These are phyloP conservation scores for Zosterops lateralis DNA, from an alignment of 2,113 vertebrate species.

Conservation along the genomic window DNA sequence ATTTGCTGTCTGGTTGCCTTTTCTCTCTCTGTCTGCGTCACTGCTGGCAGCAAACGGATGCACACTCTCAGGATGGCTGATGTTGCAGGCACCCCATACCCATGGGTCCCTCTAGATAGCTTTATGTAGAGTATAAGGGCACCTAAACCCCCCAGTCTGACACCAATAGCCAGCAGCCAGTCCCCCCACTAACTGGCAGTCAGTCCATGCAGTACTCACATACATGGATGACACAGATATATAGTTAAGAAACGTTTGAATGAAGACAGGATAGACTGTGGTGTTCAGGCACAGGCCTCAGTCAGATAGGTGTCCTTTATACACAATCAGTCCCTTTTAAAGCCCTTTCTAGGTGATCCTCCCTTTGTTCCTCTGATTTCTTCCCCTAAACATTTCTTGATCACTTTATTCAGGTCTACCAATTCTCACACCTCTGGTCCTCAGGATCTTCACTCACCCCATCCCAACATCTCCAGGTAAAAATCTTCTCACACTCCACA, in stretches of 20 bases:
- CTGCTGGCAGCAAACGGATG: not conserved
- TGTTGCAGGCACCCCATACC: not conserved
- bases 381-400: not conserved
- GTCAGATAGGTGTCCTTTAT: rapidly evolving
- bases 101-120: rapidly evolving
- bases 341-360: not conserved
- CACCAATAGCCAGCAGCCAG: not conserved
- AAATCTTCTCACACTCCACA: not conserved
- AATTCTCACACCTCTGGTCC: not conserved
- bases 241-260: not conserved
- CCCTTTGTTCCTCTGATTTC: not conserved
- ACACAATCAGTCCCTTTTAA: not conserved
- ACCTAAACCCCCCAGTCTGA: not conserved
- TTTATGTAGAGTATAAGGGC: not conserved
- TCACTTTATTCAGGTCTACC: not conserved
- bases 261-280: not conserved
- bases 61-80: not conserved
- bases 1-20: not conserved
- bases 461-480: not conserved
- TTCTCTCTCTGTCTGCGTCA: not conserved
- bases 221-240: not conserved
- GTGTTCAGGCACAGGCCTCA: not conserved
- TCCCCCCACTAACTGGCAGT: not conserved
- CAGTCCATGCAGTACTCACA: not conserved
- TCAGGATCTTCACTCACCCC: not conserved